These are phyloP conservation scores for Pollimyrus isidori DNA, from an alignment of 2,113 vertebrate species.

Conservation along the genomic window DNA sequence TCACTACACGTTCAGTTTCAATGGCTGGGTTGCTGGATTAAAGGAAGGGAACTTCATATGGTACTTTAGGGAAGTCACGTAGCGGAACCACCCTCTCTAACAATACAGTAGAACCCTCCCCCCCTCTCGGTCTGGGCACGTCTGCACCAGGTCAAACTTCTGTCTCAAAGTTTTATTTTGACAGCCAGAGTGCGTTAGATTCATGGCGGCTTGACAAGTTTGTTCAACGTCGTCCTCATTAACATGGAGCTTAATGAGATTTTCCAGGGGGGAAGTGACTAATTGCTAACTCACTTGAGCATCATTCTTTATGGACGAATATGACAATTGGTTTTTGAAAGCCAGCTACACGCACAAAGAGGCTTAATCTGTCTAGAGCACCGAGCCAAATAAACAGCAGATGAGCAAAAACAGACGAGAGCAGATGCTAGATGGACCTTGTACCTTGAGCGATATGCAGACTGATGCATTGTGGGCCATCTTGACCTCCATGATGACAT, in stretches of 20 bases:
- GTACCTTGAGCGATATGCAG: neutral
- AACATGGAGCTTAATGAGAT: slow-evolving; percentile 34
- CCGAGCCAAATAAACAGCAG: neutral
- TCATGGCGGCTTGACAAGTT: slow-evolving; percentile 27
- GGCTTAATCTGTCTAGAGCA: neutral
- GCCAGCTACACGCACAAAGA: neutral
- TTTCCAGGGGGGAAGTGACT: slow-evolving; percentile 34
- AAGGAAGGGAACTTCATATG: too few relatives aligned
- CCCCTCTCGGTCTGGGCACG: neutral
- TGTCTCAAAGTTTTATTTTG: slow-evolving; percentile 15
- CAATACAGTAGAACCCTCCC: neutral
- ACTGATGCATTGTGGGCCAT: neutral
- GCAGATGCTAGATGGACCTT: neutral
- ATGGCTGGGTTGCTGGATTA: neutral
- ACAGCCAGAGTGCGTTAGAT: slow-evolving; percentile 25
- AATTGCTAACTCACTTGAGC: slow-evolving; percentile 36
- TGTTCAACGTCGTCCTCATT: slow-evolving; percentile 37
- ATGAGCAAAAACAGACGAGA: neutral
- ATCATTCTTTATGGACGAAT: slow-evolving; percentile 25
- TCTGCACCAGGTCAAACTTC: neutral
- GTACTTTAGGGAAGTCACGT: neutral
- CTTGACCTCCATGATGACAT: neutral
- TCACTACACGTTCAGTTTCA: neutral
- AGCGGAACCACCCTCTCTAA: neutral
- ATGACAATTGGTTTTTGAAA: slow-evolving; percentile 6